A percentile compares a stretch with the other conserved stretches of the same genome.
phyloP scores from a whole-genome alignment of 2,113 vertebrate species.

The Podarcis muralis region DNA sequence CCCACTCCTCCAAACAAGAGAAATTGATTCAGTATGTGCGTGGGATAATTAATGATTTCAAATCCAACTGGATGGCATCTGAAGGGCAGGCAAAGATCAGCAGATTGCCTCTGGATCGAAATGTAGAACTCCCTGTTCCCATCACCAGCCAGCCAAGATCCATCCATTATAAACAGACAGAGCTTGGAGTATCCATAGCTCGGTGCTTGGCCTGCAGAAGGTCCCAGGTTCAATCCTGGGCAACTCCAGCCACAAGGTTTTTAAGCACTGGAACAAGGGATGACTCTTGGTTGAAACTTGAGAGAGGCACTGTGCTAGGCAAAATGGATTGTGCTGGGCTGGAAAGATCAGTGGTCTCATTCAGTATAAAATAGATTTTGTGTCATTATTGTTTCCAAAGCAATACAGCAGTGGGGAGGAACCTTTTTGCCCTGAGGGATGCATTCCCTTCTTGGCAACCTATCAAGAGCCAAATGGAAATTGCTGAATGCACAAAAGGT shows the following conservation, averaged over 20 bases:
- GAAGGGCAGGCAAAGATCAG: neutral
- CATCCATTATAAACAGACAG: neutral
- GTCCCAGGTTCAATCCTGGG: neutral
- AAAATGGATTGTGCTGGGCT: too few relatives aligned
- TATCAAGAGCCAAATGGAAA: too few relatives aligned
- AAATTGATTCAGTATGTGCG: neutral
- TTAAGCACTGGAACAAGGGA: neutral
- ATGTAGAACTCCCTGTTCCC: neutral
- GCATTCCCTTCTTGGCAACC: too few relatives aligned
- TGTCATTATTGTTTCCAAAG: too few relatives aligned
- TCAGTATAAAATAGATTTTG: too few relatives aligned
- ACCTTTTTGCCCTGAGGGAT: too few relatives aligned
- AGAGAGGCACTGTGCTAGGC: too few relatives aligned
- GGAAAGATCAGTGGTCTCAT: too few relatives aligned
- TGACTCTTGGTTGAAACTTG: neutral
- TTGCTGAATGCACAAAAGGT: too few relatives aligned
- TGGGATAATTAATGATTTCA: neutral
- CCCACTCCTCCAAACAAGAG: neutral
- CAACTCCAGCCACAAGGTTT: neutral
- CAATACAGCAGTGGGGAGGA: too few relatives aligned
- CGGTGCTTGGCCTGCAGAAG: neutral
- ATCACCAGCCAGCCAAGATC: neutral
- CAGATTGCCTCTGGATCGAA: fast-evolving
- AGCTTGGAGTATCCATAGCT: neutral
- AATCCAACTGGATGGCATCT: fast-evolving